A percentile compares a stretch with the other conserved stretches of the same genome.
These are phyloP conservation scores for Podiceps cristatus DNA, from an alignment of 2,113 vertebrate species.

Conservation along the genomic window DNA sequence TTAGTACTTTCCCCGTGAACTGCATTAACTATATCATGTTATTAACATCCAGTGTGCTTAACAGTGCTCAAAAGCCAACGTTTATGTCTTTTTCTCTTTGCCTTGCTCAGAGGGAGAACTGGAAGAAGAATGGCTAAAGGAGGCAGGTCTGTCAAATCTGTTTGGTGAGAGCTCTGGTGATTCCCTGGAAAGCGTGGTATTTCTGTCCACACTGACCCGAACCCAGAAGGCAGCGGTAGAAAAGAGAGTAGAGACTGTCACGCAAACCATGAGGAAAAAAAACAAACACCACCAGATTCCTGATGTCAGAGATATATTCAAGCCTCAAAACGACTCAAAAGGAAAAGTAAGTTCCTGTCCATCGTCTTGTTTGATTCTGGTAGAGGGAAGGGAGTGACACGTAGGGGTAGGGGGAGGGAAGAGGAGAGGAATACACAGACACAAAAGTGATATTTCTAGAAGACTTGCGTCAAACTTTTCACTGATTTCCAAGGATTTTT, in stretches of 20 bases:
- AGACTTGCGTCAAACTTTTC: not conserved
- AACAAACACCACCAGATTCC: conserved; percentile 92
- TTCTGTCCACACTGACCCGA: conserved; percentile 90
- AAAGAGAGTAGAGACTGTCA: conserved; percentile 86
- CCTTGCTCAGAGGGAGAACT: conserved; percentile 87
- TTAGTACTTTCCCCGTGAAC: not conserved
- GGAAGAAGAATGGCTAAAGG: conserved; percentile 95
- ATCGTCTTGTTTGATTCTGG: not conserved
- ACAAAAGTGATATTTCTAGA: not conserved
- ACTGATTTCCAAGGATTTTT: not conserved
- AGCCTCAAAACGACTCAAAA: conserved; percentile 73
- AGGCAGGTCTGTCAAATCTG: conserved; percentile 91
- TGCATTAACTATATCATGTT: not conserved
- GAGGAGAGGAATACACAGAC: not conserved
- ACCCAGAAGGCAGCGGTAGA: conserved; percentile 92
- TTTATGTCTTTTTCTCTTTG: not conserved
- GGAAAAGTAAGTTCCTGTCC: conserved; percentile 74
- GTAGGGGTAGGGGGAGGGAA: accelerated
- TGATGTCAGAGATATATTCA: conserved; percentile 96
- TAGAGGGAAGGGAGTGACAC: not conserved
- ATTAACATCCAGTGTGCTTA: not conserved
- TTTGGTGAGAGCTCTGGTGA: conserved; percentile 83
- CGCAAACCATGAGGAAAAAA: conserved; percentile 90
- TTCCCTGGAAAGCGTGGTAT: conserved; percentile 84
- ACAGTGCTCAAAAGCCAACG: not conserved